Base-by-base conservation (phyloP, 2,888 invertebrate species). In the Clanis bilineata region DNA sequence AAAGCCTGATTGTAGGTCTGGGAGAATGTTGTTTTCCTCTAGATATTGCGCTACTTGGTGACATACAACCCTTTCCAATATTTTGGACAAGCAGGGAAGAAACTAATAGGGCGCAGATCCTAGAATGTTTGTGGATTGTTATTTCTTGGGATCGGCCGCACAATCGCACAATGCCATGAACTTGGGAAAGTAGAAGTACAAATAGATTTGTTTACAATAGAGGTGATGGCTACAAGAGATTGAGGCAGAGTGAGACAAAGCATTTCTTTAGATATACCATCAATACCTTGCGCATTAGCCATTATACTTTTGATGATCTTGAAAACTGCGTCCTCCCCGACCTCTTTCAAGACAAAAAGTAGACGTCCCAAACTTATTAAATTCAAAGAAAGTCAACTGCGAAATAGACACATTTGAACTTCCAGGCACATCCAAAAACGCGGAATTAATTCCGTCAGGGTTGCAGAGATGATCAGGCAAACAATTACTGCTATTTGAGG, bases 1-100 rank as follows among this genome's bases (percentile, higher is more conserved):
- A 23, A 68, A 67, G 0, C 67, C 70, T 0, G 66, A 68, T 18
- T 70, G 68, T 1, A 58, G 10, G n/a, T 38, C 10, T 0, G 65
- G 63, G 7, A 68, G 54, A 0, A 68, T 60, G n/a, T n/a, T n/a
- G n/a, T n/a, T n/a, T n/a, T n/a, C n/a, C n/a, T n/a, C n/a, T n/a
- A n/a, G n/a, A n/a, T n/a, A n/a, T n/a, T n/a, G n/a, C n/a, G n/a
- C n/a, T n/a, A n/a, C n/a, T n/a, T n/a, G n/a, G n/a, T n/a, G n/a
- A n/a, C n/a, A n/a, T n/a, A n/a, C n/a, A n/a, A n/a, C n/a, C n/a
- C n/a, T n/a, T n/a, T n/a, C n/a, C n/a, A n/a, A n/a, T n/a, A n/a
- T n/a, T n/a, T n/a, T n/a, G n/a, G 67, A 67, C 1, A 67, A 5
- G 3, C 55, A 62, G 0, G 65, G 62, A 68, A 43, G 0, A 68